phyloP scores from a whole-genome alignment of 2,113 vertebrate species.

The Laticauda laticaudata region DNA sequence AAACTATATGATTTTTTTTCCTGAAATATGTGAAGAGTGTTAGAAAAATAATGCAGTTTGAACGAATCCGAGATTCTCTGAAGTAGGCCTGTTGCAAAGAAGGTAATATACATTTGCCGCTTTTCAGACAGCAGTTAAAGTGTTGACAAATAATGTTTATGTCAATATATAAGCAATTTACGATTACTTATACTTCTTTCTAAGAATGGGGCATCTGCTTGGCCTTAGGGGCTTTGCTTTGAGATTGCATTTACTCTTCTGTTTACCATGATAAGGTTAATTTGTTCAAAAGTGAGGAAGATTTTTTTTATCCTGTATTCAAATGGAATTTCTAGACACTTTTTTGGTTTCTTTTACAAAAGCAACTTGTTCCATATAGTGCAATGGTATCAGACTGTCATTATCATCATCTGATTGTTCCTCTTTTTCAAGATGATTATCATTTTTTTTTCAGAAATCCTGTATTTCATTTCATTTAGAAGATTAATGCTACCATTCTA shows the following conservation, averaged over 20 bases:
- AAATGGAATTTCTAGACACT: conserved; percentile 37
- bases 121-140: neutral
- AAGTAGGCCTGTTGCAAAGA: neutral
- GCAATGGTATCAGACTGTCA: conserved; percentile 33
- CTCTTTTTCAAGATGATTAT: conserved; percentile 21
- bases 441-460: conserved; percentile 18
- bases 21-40: conserved; percentile 27
- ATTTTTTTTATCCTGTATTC: conserved; percentile 23
- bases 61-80: conserved; percentile 27
- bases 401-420: conserved; percentile 31
- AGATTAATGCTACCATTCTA: conserved; percentile 9
- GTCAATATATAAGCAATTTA: neutral
- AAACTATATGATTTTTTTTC: conserved; percentile 33
- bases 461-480: conserved; percentile 2
- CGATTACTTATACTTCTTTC: neutral
- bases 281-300: neutral
- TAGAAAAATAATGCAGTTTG: conserved; percentile 19
- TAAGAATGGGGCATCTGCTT: neutral
- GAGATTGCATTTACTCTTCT: neutral
- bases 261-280: neutral
- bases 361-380: conserved; percentile 49
- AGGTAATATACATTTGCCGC: neutral
- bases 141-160: neutral
- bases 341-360: conserved; percentile 51
- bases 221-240: neutral